phyloP scores from a whole-genome alignment of 2,113 vertebrate species.

The Saccopteryx bilineata region DNA sequence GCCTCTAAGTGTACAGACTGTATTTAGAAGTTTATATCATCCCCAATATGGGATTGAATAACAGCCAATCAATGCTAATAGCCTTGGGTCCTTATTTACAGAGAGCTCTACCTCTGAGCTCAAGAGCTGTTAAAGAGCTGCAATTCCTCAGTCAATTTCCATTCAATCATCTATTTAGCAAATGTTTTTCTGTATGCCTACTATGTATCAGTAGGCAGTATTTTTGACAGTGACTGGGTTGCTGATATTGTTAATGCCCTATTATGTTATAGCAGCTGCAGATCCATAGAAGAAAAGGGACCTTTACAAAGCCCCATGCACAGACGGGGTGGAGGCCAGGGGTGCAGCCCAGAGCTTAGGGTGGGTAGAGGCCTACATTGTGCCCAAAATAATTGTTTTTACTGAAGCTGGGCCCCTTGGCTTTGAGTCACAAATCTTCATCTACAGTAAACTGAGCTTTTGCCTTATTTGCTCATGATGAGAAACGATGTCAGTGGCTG shows the following conservation, averaged over 20 bases:
- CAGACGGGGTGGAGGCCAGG: background rate
- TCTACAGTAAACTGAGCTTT: background rate
- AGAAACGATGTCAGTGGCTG: conserved; percentile 60
- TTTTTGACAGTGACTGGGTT: background rate
- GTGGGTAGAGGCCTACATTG: background rate
- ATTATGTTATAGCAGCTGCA: background rate
- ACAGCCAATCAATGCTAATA: conserved; percentile 37
- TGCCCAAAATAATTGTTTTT: background rate
- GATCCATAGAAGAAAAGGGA: background rate
- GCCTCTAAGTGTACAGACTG: conserved; percentile 54
- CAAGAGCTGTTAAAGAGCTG: conserved; percentile 52
- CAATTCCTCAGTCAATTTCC: conserved; percentile 19
- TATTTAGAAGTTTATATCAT: conserved; percentile 61
- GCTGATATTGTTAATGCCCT: background rate
- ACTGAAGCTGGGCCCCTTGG: background rate
- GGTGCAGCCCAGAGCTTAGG: background rate
- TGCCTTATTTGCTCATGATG: conserved; percentile 24
- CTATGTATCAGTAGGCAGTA: background rate
- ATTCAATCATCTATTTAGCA: conserved; percentile 26
- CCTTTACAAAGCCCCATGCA: background rate
- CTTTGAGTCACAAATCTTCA: conserved; percentile 2
- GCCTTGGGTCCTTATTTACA: conserved; percentile 35
- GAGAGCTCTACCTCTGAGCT: conserved; percentile 39
- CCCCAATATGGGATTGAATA: conserved; percentile 38
- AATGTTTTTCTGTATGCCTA: background rate